These are phyloP conservation scores for Erithacus rubecula DNA, from an alignment of 2,797 vertebrate species.

Conservation along the genomic window DNA sequence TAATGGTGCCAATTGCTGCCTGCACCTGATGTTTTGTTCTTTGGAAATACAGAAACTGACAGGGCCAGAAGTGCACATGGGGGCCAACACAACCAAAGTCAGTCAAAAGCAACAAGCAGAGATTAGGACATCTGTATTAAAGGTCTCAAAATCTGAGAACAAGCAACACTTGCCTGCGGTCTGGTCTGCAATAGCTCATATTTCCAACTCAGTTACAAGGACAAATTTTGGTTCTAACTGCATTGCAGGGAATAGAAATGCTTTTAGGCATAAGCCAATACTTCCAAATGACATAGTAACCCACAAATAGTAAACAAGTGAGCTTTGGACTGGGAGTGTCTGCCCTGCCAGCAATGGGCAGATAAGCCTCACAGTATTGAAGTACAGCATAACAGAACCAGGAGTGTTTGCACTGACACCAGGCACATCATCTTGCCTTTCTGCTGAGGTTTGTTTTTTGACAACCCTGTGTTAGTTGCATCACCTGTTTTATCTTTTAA, in stretches of 20 bases:
- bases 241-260: not conserved
- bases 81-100: not conserved
- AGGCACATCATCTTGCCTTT: not conserved
- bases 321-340: not conserved
- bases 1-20: not conserved
- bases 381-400: fast-evolving
- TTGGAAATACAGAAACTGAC: not conserved
- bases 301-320: not conserved
- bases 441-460: not conserved
- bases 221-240: not conserved
- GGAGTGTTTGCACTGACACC: not conserved
- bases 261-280: not conserved
- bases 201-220: not conserved
- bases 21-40: not conserved
- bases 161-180: not conserved
- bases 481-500: not conserved
- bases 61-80: not conserved
- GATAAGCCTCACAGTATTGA: not conserved
- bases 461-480: not conserved
- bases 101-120: not conserved
- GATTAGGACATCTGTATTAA: not conserved
- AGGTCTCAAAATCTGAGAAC: not conserved
- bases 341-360: not conserved
- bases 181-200: not conserved
- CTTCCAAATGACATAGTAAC: not conserved